Conservation (phyloP, 1,140 invertebrate species). For the Pachyrhynchus sulphureomaculatus region DNA sequence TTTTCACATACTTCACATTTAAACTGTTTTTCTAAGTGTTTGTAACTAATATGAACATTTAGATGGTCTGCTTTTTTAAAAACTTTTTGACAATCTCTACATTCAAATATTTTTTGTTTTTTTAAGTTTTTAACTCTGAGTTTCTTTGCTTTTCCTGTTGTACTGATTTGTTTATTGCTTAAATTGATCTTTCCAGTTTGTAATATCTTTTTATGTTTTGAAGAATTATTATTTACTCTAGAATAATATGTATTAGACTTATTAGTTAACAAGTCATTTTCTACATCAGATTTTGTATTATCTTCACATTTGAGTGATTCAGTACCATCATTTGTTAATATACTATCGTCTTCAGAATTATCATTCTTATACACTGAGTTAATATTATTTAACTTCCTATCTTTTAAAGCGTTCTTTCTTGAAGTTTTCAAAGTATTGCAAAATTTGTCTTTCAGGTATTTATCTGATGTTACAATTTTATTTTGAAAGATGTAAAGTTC, state of each 20-base stretch:
- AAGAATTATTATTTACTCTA: too few relatives aligned
- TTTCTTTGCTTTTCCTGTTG: neutral
- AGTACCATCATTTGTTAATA: too few relatives aligned
- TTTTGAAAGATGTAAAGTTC: conserved; percentile 5
- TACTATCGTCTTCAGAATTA: too few relatives aligned
- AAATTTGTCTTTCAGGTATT: neutral
- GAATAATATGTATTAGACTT: too few relatives aligned
- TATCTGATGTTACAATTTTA: conserved; percentile 6
- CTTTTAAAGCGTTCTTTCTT: neutral
- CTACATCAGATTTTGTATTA: too few relatives aligned
- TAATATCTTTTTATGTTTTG: too few relatives aligned
- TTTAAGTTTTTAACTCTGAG: neutral
- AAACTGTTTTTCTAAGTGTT: conserved; percentile 20
- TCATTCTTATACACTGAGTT: too few relatives aligned
- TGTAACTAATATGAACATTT: conserved; percentile 12
- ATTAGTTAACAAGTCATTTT: too few relatives aligned
- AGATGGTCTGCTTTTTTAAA: conserved; percentile 17
- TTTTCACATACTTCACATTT: conserved; percentile 13
- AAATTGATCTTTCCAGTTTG: too few relatives aligned
- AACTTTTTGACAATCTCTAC: conserved; percentile 2
- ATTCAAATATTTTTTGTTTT: conserved; percentile 28
- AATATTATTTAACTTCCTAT: neutral
- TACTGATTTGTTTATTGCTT: neutral
- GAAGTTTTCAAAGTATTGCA: neutral
- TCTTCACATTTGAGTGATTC: too few relatives aligned